Evolutionary conservation across 2,797 vertebrate genomes (phyloP).

Genomic region (Tokudaia tokunoshimensis): DNA sequence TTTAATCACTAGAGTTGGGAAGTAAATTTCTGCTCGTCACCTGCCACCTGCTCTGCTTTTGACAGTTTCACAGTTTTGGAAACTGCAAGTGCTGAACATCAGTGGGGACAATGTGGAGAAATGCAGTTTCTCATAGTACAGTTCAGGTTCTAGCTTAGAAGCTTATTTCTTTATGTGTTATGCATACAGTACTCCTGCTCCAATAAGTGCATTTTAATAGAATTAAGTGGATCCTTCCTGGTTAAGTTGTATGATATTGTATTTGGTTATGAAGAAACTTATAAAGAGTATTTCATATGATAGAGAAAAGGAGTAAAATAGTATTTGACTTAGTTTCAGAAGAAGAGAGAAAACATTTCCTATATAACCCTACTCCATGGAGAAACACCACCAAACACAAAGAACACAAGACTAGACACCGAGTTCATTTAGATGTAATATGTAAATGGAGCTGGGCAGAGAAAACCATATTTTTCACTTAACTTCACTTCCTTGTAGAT

Average conservation of each 20-base stretch:
- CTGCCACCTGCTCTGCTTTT: not conserved
- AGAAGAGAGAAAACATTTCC: not conserved
- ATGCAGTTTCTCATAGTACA: no score
- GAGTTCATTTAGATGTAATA: not conserved
- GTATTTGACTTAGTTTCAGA: not conserved
- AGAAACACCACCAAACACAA: not conserved
- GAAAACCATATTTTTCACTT: not conserved
- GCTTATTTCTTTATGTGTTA: not conserved
- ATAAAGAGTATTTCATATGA: not conserved
- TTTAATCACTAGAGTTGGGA: not conserved
- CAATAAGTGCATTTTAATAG: not conserved
- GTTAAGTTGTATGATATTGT: not conserved
- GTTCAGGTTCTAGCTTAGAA: not conserved
- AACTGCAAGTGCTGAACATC: no score
- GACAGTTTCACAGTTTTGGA: not conserved
- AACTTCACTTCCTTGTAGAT: not conserved
- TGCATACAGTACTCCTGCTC: not conserved
- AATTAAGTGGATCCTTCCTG: not conserved
- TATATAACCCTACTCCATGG: not conserved
- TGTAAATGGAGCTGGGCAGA: not conserved
- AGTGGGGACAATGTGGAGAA: not conserved
- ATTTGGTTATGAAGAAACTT: not conserved
- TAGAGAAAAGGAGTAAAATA: not conserved
- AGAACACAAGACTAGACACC: not conserved
- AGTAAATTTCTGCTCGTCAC: not conserved